These are phyloP conservation scores for Frankliniella fusca DNA, from an alignment of 2,888 invertebrate species.

Conservation along the genomic window DNA sequence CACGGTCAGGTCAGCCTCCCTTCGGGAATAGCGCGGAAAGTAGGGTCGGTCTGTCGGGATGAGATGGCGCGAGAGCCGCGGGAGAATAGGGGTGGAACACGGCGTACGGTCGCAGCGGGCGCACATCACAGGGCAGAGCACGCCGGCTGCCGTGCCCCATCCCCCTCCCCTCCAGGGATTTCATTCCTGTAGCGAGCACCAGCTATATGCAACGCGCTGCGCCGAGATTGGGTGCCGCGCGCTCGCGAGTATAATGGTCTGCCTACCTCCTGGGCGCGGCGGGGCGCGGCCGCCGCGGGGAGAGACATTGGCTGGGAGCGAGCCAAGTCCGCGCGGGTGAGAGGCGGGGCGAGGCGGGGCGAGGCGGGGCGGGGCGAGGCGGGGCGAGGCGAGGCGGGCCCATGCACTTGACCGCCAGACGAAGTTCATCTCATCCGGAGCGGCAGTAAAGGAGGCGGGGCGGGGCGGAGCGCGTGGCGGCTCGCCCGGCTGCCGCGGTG, in stretches of 20 bases:
- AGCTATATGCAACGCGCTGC: too few species aligned
- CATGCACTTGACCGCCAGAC: constrained; percentile 6
- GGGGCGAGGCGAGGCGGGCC: neutral
- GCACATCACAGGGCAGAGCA: too few species aligned
- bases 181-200: too few species aligned
- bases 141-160: too few species aligned
- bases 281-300: too few species aligned
- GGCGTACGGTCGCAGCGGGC: too few species aligned
- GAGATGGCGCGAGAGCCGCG: too few species aligned
- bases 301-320: neutral
- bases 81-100: too few species aligned
- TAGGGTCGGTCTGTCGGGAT: neutral
- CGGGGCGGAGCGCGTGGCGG: neutral
- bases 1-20: neutral
- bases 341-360: neutral
- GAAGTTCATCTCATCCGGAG: neutral
- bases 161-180: too few species aligned
- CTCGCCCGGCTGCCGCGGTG: neutral
- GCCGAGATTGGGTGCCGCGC: too few species aligned
- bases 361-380: neutral
- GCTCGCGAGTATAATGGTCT: too few species aligned
- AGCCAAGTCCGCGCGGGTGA: neutral
- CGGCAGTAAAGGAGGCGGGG: neutral
- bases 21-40: neutral
- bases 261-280: too few species aligned